These are phyloP conservation scores for Callithrix jacchus DNA, from an alignment of 2,113 vertebrate species.

Conservation along the genomic window DNA sequence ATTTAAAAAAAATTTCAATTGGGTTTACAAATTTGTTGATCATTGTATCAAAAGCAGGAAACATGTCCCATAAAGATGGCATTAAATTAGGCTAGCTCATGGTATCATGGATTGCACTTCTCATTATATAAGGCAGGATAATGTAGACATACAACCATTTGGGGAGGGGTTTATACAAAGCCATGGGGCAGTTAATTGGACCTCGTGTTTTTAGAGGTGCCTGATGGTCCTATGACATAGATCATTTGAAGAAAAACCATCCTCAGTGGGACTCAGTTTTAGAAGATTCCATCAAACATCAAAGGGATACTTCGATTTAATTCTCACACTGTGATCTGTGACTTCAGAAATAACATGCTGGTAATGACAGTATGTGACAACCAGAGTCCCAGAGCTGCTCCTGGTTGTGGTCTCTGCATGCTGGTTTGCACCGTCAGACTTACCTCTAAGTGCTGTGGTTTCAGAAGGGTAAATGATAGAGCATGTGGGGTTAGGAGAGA, in stretches of 20 bases:
- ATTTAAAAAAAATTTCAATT: neutral
- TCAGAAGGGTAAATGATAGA: neutral
- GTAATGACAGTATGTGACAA: neutral
- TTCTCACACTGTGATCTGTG: slow-evolving; percentile 14
- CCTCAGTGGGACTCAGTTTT: neutral
- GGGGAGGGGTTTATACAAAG: neutral
- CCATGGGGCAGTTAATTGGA: neutral
- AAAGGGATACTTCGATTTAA: slow-evolving; percentile 20
- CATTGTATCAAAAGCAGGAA: neutral
- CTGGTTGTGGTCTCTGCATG: accelerated
- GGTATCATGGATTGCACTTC: neutral
- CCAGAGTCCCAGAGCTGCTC: neutral
- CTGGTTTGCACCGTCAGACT: neutral
- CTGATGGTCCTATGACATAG: neutral
- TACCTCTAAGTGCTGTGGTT: neutral
- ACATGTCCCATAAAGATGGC: neutral
- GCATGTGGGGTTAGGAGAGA: neutral
- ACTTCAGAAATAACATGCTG: slow-evolving; percentile 28
- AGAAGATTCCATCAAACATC: slow-evolving; percentile 38
- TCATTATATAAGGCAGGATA: neutral
- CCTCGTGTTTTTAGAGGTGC: slow-evolving; percentile 2
- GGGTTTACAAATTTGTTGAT: neutral
- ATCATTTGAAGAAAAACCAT: slow-evolving; percentile 9
- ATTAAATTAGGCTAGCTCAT: neutral
- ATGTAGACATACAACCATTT: neutral